A percentile compares a stretch with the other conserved stretches of the same genome.
Conservation (phyloP, 2,113 vertebrate species). For the Trachemys scripta region DNA sequence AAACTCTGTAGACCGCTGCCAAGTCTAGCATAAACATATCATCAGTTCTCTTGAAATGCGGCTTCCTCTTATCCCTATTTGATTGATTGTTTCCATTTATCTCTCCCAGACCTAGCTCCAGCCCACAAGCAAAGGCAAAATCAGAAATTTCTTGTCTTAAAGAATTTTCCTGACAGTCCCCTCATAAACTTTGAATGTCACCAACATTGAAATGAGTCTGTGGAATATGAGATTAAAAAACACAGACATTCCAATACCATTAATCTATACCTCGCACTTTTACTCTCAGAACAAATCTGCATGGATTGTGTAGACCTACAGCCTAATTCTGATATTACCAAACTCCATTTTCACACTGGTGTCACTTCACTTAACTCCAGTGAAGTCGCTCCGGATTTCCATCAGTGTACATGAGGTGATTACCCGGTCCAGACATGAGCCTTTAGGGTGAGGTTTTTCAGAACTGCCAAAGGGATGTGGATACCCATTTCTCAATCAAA, state of each 20-base stretch:
- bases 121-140: not conserved
- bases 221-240: not conserved
- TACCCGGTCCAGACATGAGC: not conserved
- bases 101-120: not conserved
- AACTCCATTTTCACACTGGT: not conserved
- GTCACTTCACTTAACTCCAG: accelerated
- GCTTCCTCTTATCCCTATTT: not conserved
- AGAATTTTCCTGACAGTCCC: not conserved
- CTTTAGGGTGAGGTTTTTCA: not conserved
- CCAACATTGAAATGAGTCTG: not conserved
- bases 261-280: not conserved
- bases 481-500: not conserved
- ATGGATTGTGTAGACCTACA: accelerated
- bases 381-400: not conserved
- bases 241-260: accelerated
- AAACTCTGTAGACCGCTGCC: not conserved
- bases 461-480: accelerated
- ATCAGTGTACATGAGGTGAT: not conserved
- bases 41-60: not conserved
- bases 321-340: not conserved
- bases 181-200: not conserved
- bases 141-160: not conserved
- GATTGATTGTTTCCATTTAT: not conserved
- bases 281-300: not conserved
- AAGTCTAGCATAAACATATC: conserved; percentile 17